These are phyloP conservation scores for Eurytoma adleriae DNA, from an alignment of 2,888 invertebrate species.

Conservation along the genomic window DNA sequence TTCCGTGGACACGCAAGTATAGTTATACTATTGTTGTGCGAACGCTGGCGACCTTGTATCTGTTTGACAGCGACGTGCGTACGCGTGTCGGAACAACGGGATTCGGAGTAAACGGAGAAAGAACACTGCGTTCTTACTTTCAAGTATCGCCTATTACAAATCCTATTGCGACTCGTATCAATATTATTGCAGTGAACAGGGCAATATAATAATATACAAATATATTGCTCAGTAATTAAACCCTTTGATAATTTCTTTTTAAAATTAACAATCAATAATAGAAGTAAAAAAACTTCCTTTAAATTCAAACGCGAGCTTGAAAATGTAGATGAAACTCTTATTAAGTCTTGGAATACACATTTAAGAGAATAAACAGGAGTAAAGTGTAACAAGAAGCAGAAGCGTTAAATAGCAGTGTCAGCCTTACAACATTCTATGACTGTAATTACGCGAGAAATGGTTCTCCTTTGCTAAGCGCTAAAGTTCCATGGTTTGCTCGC, in stretches of 20 bases:
- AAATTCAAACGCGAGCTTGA: too few species aligned
- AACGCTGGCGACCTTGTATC: not conserved
- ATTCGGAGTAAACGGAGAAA: too few species aligned
- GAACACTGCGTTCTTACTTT: too few species aligned
- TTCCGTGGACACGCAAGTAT: slow-evolving; percentile 52
- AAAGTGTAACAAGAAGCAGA: not conserved
- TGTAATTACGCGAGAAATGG: not conserved
- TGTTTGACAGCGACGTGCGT: not conserved
- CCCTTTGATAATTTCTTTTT: too few species aligned
- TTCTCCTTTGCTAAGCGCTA: not conserved
- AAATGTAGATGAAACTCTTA: too few species aligned
- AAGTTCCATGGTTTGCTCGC: slow-evolving; percentile 38
- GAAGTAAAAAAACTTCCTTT: too few species aligned
- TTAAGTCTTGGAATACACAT: not conserved
- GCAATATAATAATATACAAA: not conserved
- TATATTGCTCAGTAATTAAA: not conserved
- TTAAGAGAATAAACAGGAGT: not conserved
- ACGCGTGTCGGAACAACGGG: not conserved
- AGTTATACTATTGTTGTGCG: slow-evolving; percentile 55
- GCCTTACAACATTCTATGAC: not conserved
- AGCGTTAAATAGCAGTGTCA: not conserved
- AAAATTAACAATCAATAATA: too few species aligned
- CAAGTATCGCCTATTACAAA: not conserved
- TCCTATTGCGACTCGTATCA: not conserved
- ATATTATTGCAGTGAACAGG: too few species aligned